Conservation (phyloP, 2,797 vertebrate species). For the Buphagus erythrorhynchus region DNA sequence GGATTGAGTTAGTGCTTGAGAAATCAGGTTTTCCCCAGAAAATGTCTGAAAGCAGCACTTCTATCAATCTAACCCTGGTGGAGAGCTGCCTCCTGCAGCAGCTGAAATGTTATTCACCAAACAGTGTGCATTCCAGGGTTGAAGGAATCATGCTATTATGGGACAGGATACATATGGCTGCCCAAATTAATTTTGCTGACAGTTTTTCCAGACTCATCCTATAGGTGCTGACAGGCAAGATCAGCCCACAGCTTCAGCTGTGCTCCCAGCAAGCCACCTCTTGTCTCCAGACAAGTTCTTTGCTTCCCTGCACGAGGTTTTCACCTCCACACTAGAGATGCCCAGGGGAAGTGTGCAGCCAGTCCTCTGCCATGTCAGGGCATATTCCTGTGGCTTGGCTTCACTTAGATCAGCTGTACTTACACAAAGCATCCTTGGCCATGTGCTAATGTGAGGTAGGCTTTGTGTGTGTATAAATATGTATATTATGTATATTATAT, state of each 20-base stretch:
- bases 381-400: neutral
- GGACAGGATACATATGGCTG: neutral
- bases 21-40: constrained; percentile 18
- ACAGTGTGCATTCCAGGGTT: neutral
- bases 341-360: neutral
- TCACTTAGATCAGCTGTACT: neutral
- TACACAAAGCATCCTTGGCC: neutral
- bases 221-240: neutral
- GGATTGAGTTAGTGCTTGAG: neutral
- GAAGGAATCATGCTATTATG: neutral
- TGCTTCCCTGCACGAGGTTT: neutral
- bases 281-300: neutral
- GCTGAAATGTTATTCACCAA: neutral
- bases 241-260: neutral
- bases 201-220: neutral
- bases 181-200: neutral
- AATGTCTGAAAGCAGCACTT: neutral
- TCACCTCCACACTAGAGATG: fast-evolving
- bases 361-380: neutral
- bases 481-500: no score
- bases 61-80: fast-evolving
- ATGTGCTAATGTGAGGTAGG: fast-evolving
- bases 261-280: neutral
- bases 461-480: neutral
- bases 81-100: neutral